Conservation (phyloP, 2,888 invertebrate species). For the Amphipoea oculea region DNA sequence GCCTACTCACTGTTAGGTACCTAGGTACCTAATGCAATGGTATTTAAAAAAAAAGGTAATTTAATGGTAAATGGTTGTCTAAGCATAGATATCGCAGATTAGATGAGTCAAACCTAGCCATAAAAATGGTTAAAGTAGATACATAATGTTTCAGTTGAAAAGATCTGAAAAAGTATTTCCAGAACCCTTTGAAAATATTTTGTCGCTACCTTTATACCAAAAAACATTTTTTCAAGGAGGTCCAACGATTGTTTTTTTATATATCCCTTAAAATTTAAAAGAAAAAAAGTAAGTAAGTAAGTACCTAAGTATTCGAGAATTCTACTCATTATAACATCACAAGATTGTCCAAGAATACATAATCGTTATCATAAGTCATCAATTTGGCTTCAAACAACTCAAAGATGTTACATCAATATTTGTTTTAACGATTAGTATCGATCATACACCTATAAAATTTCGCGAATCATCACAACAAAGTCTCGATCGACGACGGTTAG, state of each 20-base stretch:
- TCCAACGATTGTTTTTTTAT: no score
- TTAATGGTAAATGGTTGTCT: background rate
- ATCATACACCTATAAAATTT: constrained; percentile 75
- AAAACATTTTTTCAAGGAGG: background rate
- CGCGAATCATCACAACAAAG: constrained; percentile 83
- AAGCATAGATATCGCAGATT: background rate
- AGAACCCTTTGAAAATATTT: background rate
- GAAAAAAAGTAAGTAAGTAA: background rate
- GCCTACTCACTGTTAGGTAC: background rate
- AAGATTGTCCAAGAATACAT: constrained; percentile 8
- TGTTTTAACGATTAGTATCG: constrained; percentile 77
- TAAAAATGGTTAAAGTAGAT: no score
- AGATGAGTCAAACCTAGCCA: background rate
- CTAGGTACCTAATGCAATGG: background rate
- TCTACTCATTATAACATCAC: background rate
- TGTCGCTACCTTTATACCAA: background rate
- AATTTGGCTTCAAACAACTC: constrained; percentile 52
- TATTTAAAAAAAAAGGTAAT: background rate
- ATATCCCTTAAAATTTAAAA: background rate
- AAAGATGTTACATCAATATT: constrained; percentile 75
- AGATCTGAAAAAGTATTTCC: background rate
- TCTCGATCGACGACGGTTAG: constrained; percentile 74
- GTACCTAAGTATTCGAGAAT: background rate
- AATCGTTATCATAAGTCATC: constrained; percentile 26
- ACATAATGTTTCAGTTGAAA: background rate